Evolutionary conservation across 2,888 invertebrate genomes (phyloP), one percentile per base, ranked within the genome.

Genomic region (Ceraclea dissimilis): DNA sequence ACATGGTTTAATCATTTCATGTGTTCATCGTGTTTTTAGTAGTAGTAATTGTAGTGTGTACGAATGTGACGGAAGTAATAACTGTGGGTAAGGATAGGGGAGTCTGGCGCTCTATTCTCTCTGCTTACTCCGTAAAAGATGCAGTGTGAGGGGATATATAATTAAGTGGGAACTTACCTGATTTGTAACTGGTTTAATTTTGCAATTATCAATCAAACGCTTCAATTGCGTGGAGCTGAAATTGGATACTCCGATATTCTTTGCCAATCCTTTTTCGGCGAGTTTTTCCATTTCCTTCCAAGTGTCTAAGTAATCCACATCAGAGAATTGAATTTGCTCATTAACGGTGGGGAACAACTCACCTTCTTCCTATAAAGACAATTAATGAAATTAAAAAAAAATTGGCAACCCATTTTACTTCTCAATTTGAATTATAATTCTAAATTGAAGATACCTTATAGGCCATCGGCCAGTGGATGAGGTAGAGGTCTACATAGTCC

Each of bases 391-490:
- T 39, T 39, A 8, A n/a, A 8, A n/a, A n/a, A n/a, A n/a, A n/a
- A 39, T 39, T 8, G 13, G 4, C 39, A 39, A 2, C 13, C 39
- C 39, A 39, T 16, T 5, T 39, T 39, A n/a, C n/a, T n/a, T n/a
- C n/a, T n/a, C n/a, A n/a, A n/a, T n/a, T n/a, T 6, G 26, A 26
- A 26, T 26, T 26, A 26, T 26, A 10, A 26, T n/a, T n/a, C n/a
- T n/a, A n/a, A n/a, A n/a, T 26, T 26, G 26, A 26, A 4, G n/a
- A 39, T 31, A 86, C 90, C 78, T 88, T 83, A 67, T 86, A 93
- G 0, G 81, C 92, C 68, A 89, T 81, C 1, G 95, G 95, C 93
- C 94, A 95, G 70, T 95, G 95, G 34, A 95, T 89, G 8, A 95
- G 78, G 67, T 93, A 95, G 39, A 95, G 76, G 71, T 95, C 93